Evolutionary conservation across 2,888 invertebrate genomes (phyloP).

Genomic region (Opisthograptis luteolata): DNA sequence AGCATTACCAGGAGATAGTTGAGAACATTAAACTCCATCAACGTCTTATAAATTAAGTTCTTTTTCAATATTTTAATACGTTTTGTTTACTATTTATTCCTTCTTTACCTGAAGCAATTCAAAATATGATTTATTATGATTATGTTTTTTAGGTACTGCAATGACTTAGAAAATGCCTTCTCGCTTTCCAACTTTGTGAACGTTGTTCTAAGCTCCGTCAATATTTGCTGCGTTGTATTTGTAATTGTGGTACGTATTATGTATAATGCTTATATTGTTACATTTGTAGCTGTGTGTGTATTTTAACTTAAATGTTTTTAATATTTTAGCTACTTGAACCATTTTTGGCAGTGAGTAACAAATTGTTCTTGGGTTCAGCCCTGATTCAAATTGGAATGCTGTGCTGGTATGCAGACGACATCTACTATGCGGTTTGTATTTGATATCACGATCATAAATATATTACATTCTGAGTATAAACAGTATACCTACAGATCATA

Average conservation of each 20-base stretch:
- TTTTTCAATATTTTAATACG: no score
- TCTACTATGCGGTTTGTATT: slow-evolving; percentile 66
- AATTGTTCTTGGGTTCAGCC: slow-evolving; percentile 69
- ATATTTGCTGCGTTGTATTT: slow-evolving; percentile 77
- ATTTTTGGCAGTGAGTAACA: slow-evolving; percentile 67
- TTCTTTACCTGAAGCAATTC: neutral
- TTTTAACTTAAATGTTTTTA: no score
- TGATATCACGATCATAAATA: no score
- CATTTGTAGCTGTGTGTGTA: no score
- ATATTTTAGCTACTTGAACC: slow-evolving; percentile 73
- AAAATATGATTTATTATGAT: slow-evolving; percentile 7
- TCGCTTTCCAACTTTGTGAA: slow-evolving; percentile 70
- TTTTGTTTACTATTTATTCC: no score
- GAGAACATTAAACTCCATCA: slow-evolving; percentile 72
- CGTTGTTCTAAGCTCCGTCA: slow-evolving; percentile 72
- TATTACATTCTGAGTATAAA: no score
- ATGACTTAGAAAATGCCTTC: slow-evolving; percentile 72
- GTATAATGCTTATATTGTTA: slow-evolving; percentile 3
- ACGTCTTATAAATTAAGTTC: slow-evolving; percentile 64
- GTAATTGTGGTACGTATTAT: slow-evolving; percentile 66
- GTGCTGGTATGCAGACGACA: slow-evolving; percentile 79
- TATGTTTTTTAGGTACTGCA: slow-evolving; percentile 67
- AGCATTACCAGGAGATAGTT: slow-evolving; percentile 62
- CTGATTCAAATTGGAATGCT: slow-evolving; percentile 75
- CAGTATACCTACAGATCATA: no score